These are phyloP conservation scores for Onychostruthus taczanowskii DNA, from an alignment of 2,113 vertebrate genomes.

Conservation along the genomic window DNA sequence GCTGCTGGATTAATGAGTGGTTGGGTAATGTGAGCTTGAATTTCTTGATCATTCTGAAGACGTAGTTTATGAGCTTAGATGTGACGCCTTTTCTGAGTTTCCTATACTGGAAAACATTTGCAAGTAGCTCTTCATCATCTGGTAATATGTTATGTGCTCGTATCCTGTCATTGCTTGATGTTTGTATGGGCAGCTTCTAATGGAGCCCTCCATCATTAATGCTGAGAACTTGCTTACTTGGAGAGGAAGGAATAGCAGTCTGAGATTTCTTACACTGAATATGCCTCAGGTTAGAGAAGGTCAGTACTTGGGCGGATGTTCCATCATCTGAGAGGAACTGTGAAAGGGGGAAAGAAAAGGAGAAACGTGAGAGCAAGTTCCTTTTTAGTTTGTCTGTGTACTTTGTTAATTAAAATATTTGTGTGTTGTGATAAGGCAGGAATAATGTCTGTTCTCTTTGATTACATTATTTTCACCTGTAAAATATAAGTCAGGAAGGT, in stretches of 20 bases:
- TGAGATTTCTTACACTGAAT: background rate
- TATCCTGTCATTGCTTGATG: background rate
- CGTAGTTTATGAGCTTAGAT: background rate
- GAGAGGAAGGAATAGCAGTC: background rate
- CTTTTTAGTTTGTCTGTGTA: background rate
- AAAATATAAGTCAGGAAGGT: background rate
- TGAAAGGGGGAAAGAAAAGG: background rate
- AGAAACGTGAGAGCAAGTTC: background rate
- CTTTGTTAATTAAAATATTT: background rate
- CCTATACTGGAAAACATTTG: background rate
- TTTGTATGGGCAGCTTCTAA: background rate
- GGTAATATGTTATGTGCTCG: rapidly evolving
- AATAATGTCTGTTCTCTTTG: background rate
- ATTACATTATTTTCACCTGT: background rate
- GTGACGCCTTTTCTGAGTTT: background rate
- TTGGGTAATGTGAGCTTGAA: background rate
- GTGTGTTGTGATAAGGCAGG: background rate
- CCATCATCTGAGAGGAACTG: background rate
- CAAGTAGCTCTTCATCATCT: background rate
- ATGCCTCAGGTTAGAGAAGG: background rate
- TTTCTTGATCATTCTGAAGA: background rate
- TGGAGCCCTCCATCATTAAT: background rate
- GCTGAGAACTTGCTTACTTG: background rate
- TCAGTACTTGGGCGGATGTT: background rate
- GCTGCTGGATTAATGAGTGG: background rate